Conservation (phyloP, 2,888 invertebrate species). For the Hydriomena furcata region DNA sequence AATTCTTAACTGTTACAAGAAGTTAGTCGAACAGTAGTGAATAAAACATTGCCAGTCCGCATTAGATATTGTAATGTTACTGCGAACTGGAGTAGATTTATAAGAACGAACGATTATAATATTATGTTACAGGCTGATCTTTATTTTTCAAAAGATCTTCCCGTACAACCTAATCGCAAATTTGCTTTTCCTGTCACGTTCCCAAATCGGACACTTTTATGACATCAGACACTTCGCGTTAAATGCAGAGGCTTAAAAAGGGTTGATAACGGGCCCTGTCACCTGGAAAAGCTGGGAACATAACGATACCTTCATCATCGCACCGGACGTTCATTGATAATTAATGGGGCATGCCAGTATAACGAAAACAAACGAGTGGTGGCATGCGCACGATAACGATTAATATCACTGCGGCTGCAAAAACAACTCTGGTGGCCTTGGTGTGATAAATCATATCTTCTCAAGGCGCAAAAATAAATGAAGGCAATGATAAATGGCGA, state of each 20-base stretch:
- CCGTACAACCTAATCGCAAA: slow-evolving; percentile 72
- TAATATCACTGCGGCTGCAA: slow-evolving; percentile 81
- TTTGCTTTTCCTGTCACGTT: slow-evolving; percentile 74
- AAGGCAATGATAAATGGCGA: slow-evolving; percentile 81
- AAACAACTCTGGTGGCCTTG: slow-evolving; percentile 78
- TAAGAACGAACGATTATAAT: slow-evolving; percentile 27
- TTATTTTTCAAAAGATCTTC: slow-evolving; percentile 46
- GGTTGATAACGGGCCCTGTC: slow-evolving; percentile 80
- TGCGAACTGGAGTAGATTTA: slow-evolving; percentile 13
- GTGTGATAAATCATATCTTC: slow-evolving; percentile 81
- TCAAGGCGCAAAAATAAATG: slow-evolving; percentile 82
- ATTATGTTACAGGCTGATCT: slow-evolving; percentile 48
- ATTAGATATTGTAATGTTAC: slow-evolving; percentile 17
- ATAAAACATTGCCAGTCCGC: slow-evolving; percentile 32
- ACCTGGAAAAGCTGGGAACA: slow-evolving; percentile 77
- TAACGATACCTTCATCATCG: slow-evolving; percentile 77
- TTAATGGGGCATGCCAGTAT: slow-evolving; percentile 79
- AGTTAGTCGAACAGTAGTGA: slow-evolving; percentile 32
- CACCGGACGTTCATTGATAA: slow-evolving; percentile 81
- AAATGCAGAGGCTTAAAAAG: slow-evolving; percentile 82
- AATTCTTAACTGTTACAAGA: slow-evolving; percentile 37
- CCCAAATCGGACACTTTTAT: slow-evolving; percentile 81
- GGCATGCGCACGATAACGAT: slow-evolving; percentile 80
- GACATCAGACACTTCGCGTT: slow-evolving; percentile 79
- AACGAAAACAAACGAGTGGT: slow-evolving; percentile 82